A percentile compares a stretch with the other conserved stretches of the same genome.
phyloP scores from a whole-genome alignment of 2,888 invertebrate genomes.

The Hirtodrosophila trivittata region DNA sequence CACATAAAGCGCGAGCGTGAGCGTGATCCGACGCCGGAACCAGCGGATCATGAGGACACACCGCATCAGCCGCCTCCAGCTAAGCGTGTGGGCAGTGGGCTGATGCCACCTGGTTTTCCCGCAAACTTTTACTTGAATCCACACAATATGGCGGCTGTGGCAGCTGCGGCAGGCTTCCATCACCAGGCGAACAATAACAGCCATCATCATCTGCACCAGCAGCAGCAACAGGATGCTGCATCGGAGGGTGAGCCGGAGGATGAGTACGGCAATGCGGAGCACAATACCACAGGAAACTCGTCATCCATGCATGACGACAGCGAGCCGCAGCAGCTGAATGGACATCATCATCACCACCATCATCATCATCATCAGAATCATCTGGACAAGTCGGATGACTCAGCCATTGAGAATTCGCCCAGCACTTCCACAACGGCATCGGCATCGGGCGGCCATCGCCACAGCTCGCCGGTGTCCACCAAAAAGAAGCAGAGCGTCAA shows the following conservation, averaged over 20 bases:
- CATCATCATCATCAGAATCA: conserved; percentile 53
- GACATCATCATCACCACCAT: conserved; percentile 59
- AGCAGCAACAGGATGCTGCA: conserved; percentile 59
- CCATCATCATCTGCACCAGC: conserved; percentile 40
- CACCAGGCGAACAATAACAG: conserved; percentile 44
- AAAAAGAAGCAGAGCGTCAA: conserved; percentile 63
- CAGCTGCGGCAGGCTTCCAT: conserved; percentile 63
- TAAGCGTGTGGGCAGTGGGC: conserved; percentile 83
- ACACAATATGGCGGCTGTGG: conserved; percentile 69
- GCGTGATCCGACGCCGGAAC: conserved; percentile 83
- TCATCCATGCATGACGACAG: conserved; percentile 67
- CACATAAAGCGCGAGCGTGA: conserved; percentile 85
- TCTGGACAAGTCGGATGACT: conserved; percentile 80
- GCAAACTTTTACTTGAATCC: conserved; percentile 78
- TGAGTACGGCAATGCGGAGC: conserved; percentile 64
- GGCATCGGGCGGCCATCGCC: conserved; percentile 58
- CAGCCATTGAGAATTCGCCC: conserved; percentile 81
- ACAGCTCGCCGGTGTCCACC: conserved; percentile 78
- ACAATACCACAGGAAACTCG: conserved; percentile 72
- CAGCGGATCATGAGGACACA: conserved; percentile 81
- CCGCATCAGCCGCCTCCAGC: conserved; percentile 86
- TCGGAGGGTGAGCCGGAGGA: conserved; percentile 74
- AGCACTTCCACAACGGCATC: conserved; percentile 74
- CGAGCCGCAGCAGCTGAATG: conserved; percentile 68
- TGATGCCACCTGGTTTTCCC: conserved; percentile 69